phyloP scores from a whole-genome alignment of 2,888 invertebrate genomes.

The Griposia aprilina region DNA sequence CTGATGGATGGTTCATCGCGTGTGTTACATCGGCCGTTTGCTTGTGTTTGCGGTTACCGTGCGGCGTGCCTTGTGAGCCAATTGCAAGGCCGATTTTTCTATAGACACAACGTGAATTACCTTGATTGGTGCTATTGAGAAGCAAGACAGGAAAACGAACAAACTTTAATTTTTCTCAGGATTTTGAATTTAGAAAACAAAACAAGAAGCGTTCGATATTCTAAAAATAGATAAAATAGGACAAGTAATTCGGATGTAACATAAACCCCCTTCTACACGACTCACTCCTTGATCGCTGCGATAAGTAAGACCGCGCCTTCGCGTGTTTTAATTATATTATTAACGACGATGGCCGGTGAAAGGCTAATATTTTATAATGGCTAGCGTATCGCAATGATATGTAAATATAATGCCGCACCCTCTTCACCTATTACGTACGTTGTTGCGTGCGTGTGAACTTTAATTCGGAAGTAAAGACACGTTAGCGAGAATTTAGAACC shows the following conservation, averaged over 20 bases:
- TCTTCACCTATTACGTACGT: conserved; percentile 80
- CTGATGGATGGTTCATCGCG: conserved; percentile 81
- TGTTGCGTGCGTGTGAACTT: conserved; percentile 86
- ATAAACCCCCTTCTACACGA: conserved; percentile 70
- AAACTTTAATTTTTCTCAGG: neutral
- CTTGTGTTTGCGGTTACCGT: conserved; percentile 62
- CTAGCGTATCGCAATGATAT: conserved; percentile 89
- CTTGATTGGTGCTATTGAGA: conserved; percentile 47
- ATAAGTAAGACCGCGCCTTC: conserved; percentile 88
- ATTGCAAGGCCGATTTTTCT: conserved; percentile 60
- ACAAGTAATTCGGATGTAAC: conserved; percentile 41
- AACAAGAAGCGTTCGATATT: conserved; percentile 21
- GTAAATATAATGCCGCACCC: conserved; percentile 89
- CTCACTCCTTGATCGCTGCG: conserved; percentile 84
- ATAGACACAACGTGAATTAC: conserved; percentile 49
- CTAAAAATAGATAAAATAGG: conserved; percentile 53
- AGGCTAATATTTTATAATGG: conserved; percentile 90
- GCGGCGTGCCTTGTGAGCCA: conserved; percentile 58
- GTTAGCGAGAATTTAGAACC: conserved; percentile 84
- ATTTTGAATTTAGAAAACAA: conserved; percentile 8
- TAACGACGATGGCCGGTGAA: conserved; percentile 87
- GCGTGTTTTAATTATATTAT: conserved; percentile 91
- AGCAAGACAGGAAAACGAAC: neutral
- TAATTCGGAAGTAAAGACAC: conserved; percentile 88
- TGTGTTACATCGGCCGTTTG: conserved; percentile 66